phyloP scores from a whole-genome alignment of 2,888 invertebrate species.

The Heliconius aoede region DNA sequence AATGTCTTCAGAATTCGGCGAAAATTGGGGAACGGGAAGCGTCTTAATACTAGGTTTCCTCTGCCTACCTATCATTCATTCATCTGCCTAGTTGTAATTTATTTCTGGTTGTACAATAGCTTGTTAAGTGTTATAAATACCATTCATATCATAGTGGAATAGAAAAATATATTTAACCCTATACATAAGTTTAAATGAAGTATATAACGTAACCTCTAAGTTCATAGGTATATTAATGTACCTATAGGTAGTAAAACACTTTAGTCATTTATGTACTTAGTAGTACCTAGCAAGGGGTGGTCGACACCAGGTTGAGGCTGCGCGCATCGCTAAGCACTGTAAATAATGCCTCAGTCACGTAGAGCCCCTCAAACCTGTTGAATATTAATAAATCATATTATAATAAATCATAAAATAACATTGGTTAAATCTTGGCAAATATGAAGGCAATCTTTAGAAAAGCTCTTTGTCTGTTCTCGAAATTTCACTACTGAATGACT shows the following conservation, averaged over 20 bases:
- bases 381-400: slow-evolving; percentile 68
- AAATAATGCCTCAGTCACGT: slow-evolving; percentile 79
- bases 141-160: no score
- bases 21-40: no score
- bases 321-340: slow-evolving; percentile 71
- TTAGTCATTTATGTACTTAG: slow-evolving; percentile 36
- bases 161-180: no score
- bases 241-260: slow-evolving; percentile 8
- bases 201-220: background rate
- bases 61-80: no score
- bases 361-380: slow-evolving; percentile 66
- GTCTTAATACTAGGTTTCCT: no score
- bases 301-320: slow-evolving; percentile 32
- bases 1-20: no score
- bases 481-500: no score
- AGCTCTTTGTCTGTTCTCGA: no score
- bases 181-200: no score
- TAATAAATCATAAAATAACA: slow-evolving; percentile 60
- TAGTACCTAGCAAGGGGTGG: slow-evolving; percentile 27
- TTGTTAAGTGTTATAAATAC: background rate
- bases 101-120: background rate
- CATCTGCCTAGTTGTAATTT: background rate
- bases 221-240: slow-evolving; percentile 14
- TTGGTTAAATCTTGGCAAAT: slow-evolving; percentile 60
- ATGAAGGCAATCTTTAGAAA: background rate